Evolutionary conservation across 2,113 vertebrate species (phyloP).

Genomic region (Eurypyga helias): DNA sequence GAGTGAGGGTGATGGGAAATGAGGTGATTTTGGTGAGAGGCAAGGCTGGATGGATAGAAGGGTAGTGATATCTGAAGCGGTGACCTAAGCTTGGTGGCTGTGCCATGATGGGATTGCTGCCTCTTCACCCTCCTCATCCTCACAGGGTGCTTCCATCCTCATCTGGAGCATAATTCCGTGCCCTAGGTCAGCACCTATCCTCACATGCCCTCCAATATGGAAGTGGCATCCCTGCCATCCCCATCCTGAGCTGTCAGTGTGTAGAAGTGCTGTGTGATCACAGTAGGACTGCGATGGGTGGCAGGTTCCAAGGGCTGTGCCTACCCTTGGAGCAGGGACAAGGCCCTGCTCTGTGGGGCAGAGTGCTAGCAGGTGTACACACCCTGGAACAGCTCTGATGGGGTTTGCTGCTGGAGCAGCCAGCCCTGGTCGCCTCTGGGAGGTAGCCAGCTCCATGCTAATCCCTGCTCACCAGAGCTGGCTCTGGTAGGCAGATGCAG

Average conservation of each 20-base stretch:
- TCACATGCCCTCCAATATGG: neutral
- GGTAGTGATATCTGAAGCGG: neutral
- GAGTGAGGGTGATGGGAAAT: too few relatives aligned
- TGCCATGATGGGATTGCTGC: neutral
- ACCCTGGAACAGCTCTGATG: neutral
- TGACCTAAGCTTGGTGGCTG: neutral
- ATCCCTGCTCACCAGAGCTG: neutral
- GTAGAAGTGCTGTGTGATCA: rapidly evolving
- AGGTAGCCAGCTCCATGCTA: neutral
- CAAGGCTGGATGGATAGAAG: neutral
- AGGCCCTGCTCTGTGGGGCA: neutral
- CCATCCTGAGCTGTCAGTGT: rapidly evolving
- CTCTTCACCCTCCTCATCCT: neutral
- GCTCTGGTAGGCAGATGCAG: neutral
- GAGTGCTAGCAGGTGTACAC: neutral
- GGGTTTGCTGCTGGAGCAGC: neutral
- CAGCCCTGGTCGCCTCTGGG: neutral
- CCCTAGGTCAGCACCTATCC: neutral
- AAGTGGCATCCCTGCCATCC: neutral
- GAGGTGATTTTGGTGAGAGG: neutral
- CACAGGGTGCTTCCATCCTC: neutral
- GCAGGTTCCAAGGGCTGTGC: too few relatives aligned
- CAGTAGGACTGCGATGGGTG: neutral
- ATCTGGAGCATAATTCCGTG: neutral
- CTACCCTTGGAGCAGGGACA: neutral